phyloP scores from a whole-genome alignment of 1,140 invertebrate genomes.

The Drosophila nasuta region DNA sequence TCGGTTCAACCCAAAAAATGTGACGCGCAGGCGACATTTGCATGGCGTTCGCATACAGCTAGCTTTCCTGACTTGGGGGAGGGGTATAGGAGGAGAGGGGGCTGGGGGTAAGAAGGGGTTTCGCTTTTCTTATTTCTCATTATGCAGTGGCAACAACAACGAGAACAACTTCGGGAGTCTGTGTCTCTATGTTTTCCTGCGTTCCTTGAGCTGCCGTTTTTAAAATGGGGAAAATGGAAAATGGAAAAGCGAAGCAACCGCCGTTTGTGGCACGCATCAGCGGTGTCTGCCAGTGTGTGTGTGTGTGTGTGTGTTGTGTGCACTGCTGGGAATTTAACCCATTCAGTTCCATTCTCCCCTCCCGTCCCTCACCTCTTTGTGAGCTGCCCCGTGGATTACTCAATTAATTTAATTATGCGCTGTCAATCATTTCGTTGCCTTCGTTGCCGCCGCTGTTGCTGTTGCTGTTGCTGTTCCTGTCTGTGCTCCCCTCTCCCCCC shows the following conservation, averaged over 20 bases:
- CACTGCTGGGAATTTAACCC: constrained; percentile 75
- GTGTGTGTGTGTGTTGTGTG: constrained; percentile 28
- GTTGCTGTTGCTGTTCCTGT: neutral
- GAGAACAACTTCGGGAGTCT: neutral
- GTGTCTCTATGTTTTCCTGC: neutral
- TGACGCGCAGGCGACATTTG: constrained; percentile 45
- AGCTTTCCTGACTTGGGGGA: too few relatives aligned
- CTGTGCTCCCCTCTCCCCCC: neutral
- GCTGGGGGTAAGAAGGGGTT: constrained; percentile 19
- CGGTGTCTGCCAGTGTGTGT: constrained; percentile 42
- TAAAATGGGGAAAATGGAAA: constrained; percentile 21
- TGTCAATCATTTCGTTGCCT: constrained; percentile 85
- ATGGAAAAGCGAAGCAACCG: constrained; percentile 42
- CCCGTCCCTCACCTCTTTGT: neutral
- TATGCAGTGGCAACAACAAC: constrained; percentile 53
- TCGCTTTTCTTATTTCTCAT: constrained; percentile 75
- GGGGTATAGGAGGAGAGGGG: neutral
- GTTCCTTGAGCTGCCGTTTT: constrained; percentile 35
- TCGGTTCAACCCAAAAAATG: constrained; percentile 32
- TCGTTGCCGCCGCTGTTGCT: constrained; percentile 10
- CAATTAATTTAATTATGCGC: constrained; percentile 85
- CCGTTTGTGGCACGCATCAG: constrained; percentile 49
- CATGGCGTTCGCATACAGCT: constrained; percentile 21
- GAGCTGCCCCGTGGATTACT: constrained; percentile 78
- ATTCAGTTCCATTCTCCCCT: constrained; percentile 26